Base-by-base conservation (phyloP, 2,113 vertebrate genomes). In the Anoura caudifer region DNA sequence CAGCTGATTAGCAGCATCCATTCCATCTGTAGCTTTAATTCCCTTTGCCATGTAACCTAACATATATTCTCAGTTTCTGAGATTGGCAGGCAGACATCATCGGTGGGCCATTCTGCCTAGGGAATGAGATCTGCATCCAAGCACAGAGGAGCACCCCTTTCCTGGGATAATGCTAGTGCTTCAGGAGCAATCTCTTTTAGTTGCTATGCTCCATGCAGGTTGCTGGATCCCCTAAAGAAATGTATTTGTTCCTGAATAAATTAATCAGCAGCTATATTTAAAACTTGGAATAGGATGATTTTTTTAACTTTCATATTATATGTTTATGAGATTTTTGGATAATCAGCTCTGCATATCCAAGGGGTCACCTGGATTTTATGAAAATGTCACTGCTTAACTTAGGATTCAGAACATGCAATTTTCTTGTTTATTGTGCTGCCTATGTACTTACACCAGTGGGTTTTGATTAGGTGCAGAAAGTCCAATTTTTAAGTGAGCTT, bases 401-500 rank as follows among this genome's bases (percentile, higher is more conserved):
- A 26, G 28, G 14, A n/a, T 89, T 73, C 1, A 56, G 36, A 82
- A 33, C 9, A 47, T 24, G 11, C 22, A 59, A 1, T 84, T 47
- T 79, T 52, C 33, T 28, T 54, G 20, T 87, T 75, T 38, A 61
- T 10, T 52, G 24, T 4, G 7, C 43, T 56, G 47, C 50, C 65
- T 59, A 0, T 0, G 5, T 70, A 33, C 6, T n/a, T 7, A 45
- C 2, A 14, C 41, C 47, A 59, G 1, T 75, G 22, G 13, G 70
- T 80, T 90, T 91, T 90, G 90, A 65, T 90, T 95, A 90, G 22
- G 72, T 33, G 69, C 38, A 67, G 31, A 4, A 47, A 54, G 70
- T 77, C 65, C 16, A 22, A 1, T 24, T 73, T 96, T 96, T 59
- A 81, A 76, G 95, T 90, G 31, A 89, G 16, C 82, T 96, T 97